Conservation (phyloP, 2,113 vertebrate genomes). For the Trematocara nigrifrons region DNA sequence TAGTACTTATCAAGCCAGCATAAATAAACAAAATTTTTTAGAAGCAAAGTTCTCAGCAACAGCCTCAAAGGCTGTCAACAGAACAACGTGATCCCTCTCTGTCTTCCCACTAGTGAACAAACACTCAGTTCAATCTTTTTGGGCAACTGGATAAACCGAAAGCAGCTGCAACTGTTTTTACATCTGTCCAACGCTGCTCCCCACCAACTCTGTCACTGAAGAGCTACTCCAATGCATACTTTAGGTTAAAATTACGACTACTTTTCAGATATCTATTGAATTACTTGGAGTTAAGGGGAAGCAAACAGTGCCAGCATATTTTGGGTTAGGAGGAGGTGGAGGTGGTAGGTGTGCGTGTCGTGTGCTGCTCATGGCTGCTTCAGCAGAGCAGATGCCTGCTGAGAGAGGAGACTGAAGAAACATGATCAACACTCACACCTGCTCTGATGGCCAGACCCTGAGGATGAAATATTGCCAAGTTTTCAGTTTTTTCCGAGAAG, state of each 20-base stretch:
- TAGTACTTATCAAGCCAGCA: background rate
- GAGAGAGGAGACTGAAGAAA: constrained; percentile 40
- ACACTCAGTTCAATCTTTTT: background rate
- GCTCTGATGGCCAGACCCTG: background rate
- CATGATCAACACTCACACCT: constrained; percentile 19
- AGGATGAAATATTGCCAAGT: constrained; percentile 32
- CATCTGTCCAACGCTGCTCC: background rate
- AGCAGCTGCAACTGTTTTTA: background rate
- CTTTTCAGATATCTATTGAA: background rate
- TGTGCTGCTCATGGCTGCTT: constrained; percentile 14
- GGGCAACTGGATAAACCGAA: background rate
- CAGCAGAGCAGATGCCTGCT: constrained; percentile 12
- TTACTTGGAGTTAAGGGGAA: background rate
- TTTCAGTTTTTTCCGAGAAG: background rate
- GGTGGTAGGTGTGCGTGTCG: background rate
- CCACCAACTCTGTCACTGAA: background rate
- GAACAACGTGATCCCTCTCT: background rate
- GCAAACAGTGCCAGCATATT: background rate
- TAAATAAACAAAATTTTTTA: background rate
- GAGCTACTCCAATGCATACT: background rate
- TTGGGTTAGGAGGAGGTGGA: background rate
- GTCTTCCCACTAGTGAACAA: background rate
- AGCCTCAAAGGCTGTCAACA: background rate
- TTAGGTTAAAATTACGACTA: background rate
- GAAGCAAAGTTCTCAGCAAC: background rate